phyloP scores from a whole-genome alignment of 2,888 invertebrate species.

The Homarus gammarus region DNA sequence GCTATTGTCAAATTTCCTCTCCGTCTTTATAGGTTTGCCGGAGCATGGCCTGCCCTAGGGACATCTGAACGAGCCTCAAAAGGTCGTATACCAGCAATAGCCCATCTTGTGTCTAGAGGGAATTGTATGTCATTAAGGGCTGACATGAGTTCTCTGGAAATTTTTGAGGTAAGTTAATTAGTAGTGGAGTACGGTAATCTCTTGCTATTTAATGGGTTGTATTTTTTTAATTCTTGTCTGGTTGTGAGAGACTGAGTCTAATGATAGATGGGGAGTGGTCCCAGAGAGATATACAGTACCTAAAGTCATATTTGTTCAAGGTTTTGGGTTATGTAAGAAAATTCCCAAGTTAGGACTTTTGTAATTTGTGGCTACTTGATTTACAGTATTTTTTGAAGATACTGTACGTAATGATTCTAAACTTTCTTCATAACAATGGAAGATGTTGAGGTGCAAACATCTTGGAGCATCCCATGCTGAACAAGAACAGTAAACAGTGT shows the following conservation, averaged over 20 bases:
- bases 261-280: background rate
- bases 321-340: too few relatives aligned
- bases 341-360: too few relatives aligned
- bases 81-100: conserved; percentile 57
- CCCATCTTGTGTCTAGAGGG: conserved; percentile 43
- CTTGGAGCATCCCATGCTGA: too few relatives aligned
- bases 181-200: background rate
- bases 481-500: too few relatives aligned
- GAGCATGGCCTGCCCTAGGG: conserved; percentile 46
- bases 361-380: too few relatives aligned
- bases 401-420: too few relatives aligned
- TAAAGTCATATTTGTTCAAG: background rate
- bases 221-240: background rate
- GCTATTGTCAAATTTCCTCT: background rate
- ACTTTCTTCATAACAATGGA: too few relatives aligned
- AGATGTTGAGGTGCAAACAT: too few relatives aligned
- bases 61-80: conserved; percentile 13
- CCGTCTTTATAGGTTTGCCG: conserved; percentile 1
- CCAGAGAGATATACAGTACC: background rate
- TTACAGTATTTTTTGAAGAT: too few relatives aligned
- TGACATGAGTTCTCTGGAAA: conserved; percentile 56
- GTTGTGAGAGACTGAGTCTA: background rate
- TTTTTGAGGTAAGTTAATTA: conserved; percentile 50
- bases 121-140: conserved; percentile 56
- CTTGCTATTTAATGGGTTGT: background rate